A percentile compares a stretch with the other conserved stretches of the same genome.
Conservation (phyloP, 2,113 vertebrate genomes). For the Piprites chloris region DNA sequence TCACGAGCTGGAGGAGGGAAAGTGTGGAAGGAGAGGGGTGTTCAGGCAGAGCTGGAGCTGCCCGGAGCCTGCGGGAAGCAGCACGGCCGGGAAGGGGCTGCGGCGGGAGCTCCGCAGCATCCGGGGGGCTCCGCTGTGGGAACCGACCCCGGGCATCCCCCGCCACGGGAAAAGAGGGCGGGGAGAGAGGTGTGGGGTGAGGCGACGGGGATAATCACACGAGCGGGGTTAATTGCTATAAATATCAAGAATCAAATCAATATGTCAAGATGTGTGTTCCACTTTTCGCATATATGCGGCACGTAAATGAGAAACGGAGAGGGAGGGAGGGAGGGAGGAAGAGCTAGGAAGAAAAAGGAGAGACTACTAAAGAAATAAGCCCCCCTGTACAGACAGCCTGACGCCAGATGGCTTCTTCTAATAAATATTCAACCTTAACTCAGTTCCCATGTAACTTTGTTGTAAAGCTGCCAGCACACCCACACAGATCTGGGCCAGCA, state of each 20-base stretch:
- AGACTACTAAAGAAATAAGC: constrained; percentile 88
- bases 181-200: not conserved
- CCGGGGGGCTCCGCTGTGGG: constrained; percentile 10
- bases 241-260: constrained; percentile 72
- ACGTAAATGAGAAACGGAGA: constrained; percentile 65
- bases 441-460: constrained; percentile 99
- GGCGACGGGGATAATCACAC: constrained; percentile 27
- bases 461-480: constrained; percentile 98
- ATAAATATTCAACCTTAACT: constrained; percentile 99
- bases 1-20: constrained; percentile 39
- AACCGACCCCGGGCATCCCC: not conserved
- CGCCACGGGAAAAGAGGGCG: not conserved
- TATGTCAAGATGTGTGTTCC: constrained; percentile 71
- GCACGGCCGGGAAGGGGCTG: not conserved
- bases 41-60: not conserved
- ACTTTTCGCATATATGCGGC: constrained; percentile 70
- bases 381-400: constrained; percentile 97
- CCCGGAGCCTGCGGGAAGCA: not conserved
- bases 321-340: constrained; percentile 74
- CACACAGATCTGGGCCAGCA: constrained; percentile 96
- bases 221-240: constrained; percentile 50
- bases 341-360: constrained; percentile 81
- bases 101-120: not conserved
- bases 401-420: constrained; percentile 99
- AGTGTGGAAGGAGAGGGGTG: constrained; percentile 38